Conservation (phyloP, 2,888 invertebrate species). For the Diaprepes abbreviatus region DNA sequence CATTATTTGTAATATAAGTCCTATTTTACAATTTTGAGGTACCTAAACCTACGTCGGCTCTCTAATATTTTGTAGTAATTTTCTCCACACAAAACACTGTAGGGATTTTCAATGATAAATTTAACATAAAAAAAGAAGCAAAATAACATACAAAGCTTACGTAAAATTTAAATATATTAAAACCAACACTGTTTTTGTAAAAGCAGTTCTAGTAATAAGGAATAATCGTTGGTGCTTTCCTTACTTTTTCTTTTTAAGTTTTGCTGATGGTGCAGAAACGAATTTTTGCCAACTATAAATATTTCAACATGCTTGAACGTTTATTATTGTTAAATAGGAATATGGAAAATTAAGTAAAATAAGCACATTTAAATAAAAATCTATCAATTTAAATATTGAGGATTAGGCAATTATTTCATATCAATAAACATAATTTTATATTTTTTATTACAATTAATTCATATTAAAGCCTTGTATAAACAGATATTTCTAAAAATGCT, state of each 20-base stretch:
- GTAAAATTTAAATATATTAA: neutral
- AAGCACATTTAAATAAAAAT: slow-evolving; percentile 12
- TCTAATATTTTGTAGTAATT: too few species aligned
- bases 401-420: neutral
- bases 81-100: too few species aligned
- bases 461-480: too few species aligned
- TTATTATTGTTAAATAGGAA: slow-evolving; percentile 8
- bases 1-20: too few species aligned
- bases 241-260: neutral
- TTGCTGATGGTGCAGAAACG: slow-evolving; percentile 2
- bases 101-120: too few species aligned
- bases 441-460: too few species aligned
- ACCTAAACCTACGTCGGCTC: too few species aligned
- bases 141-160: too few species aligned
- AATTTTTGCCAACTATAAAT: neutral
- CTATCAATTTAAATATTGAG: neutral
- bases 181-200: neutral
- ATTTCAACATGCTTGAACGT: neutral
- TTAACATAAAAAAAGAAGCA: too few species aligned
- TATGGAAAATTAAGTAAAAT: slow-evolving; percentile 13
- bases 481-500: too few species aligned
- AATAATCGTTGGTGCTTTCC: neutral
- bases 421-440: too few species aligned
- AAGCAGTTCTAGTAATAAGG: neutral
- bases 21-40: too few species aligned